A percentile compares a stretch with the other conserved stretches of the same genome.
These are phyloP conservation scores for Motacilla alba DNA, from an alignment of 2,113 vertebrate species.

Conservation along the genomic window DNA sequence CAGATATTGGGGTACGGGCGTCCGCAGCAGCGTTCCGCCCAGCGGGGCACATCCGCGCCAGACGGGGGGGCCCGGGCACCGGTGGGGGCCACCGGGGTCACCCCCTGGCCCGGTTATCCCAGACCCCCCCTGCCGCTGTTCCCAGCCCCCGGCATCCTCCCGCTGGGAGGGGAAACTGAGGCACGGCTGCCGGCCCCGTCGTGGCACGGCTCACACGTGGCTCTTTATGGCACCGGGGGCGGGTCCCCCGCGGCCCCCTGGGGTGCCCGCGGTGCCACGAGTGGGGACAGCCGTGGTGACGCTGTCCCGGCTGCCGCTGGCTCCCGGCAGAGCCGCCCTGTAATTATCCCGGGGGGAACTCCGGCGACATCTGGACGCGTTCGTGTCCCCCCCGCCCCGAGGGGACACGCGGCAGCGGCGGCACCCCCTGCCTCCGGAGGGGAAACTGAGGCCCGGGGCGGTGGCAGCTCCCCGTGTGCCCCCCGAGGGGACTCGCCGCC, in stretches of 20 bases:
- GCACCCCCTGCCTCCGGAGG: fast-evolving
- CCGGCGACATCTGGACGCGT: neutral
- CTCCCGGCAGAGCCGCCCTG: neutral
- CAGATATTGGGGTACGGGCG: fast-evolving
- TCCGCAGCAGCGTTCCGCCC: neutral
- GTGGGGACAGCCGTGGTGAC: neutral
- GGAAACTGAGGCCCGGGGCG: neutral
- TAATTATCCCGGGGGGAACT: neutral
- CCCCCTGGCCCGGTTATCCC: neutral
- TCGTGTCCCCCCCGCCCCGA: neutral
- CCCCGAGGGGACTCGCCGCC: fast-evolving
- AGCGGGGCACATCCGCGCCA: neutral
- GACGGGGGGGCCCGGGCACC: neutral
- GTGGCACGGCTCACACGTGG: neutral
- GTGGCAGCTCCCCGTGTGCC: neutral
- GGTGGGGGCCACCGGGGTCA: fast-evolving
- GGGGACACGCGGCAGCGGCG: neutral
- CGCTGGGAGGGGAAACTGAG: neutral
- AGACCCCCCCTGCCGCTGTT: neutral
- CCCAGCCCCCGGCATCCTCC: no score
- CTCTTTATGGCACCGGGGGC: neutral
- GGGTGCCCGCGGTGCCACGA: neutral
- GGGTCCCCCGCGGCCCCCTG: neutral
- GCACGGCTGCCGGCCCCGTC: neutral
- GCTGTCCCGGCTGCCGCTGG: neutral